Base-by-base conservation (phyloP, 1,140 invertebrate genomes). In the Cyrtorhinus lividipennis region DNA sequence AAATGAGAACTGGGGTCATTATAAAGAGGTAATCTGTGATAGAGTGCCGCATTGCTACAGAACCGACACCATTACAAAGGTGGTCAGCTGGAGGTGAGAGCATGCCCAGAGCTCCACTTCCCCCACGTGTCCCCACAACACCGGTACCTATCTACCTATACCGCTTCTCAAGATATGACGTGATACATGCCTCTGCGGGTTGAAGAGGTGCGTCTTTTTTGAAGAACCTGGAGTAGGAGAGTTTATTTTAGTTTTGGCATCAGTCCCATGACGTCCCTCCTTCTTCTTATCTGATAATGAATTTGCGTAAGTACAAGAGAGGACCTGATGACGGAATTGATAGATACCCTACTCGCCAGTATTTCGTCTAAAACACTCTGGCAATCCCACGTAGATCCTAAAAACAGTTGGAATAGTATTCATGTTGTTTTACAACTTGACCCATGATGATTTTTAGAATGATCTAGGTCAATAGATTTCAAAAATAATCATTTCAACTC, bases 41-140 rank as follows among this genome's bases (percentile, higher is more conserved):
- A 53, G 48, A 53, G 5, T 53, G 48, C 48, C 48, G 48, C 48
- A 53, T 13, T 53, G 48, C 48, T 53, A 53, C 48, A 22, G 48
- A 53, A 22, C 48, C 48, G 8, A 22, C 48, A 53, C 48, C 48
- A 53, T 53, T 53, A 20, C 5, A 22, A 22, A 53, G 48, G 48
- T 22, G 48, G 48, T 53, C 48, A 53, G 48, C 48, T 53, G 48
- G 5, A 22, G 48, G 48, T 12, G 48, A 53, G 48, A 22, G 20
- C 48, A 53, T 53, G 48, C 48, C 20, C 48, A 53, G 48, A 15
- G 48, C 48, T 12, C 12, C 48, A 20, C 48, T 53, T 53, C 48
- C 48, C 48, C 48, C 48, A 53, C 48, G 48, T 53, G 48, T 53
- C 48, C 30, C 30, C 30, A 38, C 30, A 38, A 5, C 30, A n/a